Base-by-base conservation (phyloP, 1,140 invertebrate genomes). In the Campoletis sonorensis region DNA sequence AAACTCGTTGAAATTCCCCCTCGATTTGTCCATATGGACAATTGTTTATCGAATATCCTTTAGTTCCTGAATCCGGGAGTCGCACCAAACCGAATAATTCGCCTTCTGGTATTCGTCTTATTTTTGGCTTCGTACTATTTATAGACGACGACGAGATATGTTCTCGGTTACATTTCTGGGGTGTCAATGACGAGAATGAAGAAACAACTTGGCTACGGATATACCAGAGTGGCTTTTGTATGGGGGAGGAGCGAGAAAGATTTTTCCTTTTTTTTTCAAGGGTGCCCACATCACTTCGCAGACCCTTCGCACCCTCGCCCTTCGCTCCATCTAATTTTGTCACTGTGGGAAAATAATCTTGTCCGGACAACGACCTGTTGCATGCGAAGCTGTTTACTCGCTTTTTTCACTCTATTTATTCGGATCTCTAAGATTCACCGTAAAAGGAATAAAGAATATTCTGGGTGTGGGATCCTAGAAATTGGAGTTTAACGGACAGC, bases 141-240 rank as follows among this genome's bases (percentile, higher is more conserved):
- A 61, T 77, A 77, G 51, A 61, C 2, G 30, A n/a, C n/a, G n/a
- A n/a, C 30, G n/a, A 51, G 54, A 61, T 13, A 61, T 11, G 49
- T 40, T 54, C 51, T 58, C n/a, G 30, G 13, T 61, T 58, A 33
- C 51, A 37, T 30, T 64, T 64, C 23, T 10, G 33, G n/a, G 54
- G 23, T 54, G n/a, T 54, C 27, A 10, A 21, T 33, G n/a, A 64
- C 26, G 73, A 27, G 73, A 77, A n/a, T n/a, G n/a, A 58, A 16
- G 73, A 77, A 77, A 77, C 54, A 33, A 77, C 73, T 58, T 21
- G 73, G 51, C 64, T 77, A 77, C 73, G 73, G 51, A 77, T 77
- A 64, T 61, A 64, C 73, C 26, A 54, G 51, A 61, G 51, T 27
- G 23, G 21, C 30, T 61, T n/a, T 77, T 61, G 27, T 27, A 27